Base-by-base conservation (phyloP, 2,113 vertebrate genomes). In the Nothobranchius furzeri region DNA sequence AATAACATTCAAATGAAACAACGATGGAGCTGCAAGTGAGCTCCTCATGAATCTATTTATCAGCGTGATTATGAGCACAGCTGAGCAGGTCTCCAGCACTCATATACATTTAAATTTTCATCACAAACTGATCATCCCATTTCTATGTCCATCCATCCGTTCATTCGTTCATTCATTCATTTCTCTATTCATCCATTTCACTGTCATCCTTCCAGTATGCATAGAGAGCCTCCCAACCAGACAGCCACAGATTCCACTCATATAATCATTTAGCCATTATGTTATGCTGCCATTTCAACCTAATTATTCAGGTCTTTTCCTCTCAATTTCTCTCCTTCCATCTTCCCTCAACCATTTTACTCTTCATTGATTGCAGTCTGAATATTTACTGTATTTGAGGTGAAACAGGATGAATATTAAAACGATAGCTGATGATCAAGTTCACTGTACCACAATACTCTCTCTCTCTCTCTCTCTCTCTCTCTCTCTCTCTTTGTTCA, bases 401-500 rank as follows among this genome's bases (percentile, higher is more conserved):
- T 83, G 72, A 84, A 85, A 82, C 76, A 87, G 73, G 61, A 81
- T 85, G 77, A 79, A 87, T 89, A 85, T 81, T 83, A 86, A 88
- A 66, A 77, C 66, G 60, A 68, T 11, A 70, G 76, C 51, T 50
- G 53, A 64, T 80, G 73, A 80, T 76, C 52, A 57, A 56, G 12
- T 48, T 69, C 53, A 77, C 57, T 64, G 65, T 72, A 64, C 70
- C 46, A 52, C 50, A 68, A 60, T 75, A 69, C n/a, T 25, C 46
- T 55, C 52, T 66, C 37, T 55, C 20, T 54, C 2, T 8, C 37
- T 35, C 55, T 50, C 20, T 20, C 20, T 20, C 20, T 20, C 20
- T 20, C 42, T 30, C 37, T 53, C 45, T 54, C 2, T 8, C 37
- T 35, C 55, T 50, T 24, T 56, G 25, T 66, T 24, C 53, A 15